A percentile compares a stretch with the other conserved stretches of the same genome.
Conservation (phyloP, 2,113 vertebrate species). For the Pangasianodon gigas region DNA sequence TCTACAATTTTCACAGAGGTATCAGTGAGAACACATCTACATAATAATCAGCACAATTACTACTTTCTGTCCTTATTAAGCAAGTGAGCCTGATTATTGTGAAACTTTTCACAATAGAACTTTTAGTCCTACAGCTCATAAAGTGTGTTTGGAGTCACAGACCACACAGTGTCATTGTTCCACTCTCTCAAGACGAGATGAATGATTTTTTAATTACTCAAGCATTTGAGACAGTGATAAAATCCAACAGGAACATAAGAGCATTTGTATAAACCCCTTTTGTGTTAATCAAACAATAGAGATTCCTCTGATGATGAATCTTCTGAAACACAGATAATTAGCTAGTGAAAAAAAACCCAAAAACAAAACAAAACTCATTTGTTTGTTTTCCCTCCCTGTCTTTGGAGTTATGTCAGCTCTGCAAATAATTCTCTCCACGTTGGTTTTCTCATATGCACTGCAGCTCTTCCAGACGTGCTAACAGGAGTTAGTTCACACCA, state of each 20-base stretch:
- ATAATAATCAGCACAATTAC: slow-evolving; percentile 51
- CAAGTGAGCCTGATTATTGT: slow-evolving; percentile 21
- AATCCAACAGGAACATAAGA: slow-evolving; percentile 36
- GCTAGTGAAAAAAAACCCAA: slow-evolving; percentile 19
- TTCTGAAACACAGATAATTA: slow-evolving; percentile 39
- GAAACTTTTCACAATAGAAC: slow-evolving; percentile 28
- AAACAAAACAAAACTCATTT: slow-evolving; percentile 18
- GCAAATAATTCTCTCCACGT: slow-evolving; percentile 22
- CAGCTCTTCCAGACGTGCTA: slow-evolving; percentile 39
- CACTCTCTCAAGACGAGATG: slow-evolving; percentile 5
- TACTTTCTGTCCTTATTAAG: slow-evolving; percentile 42
- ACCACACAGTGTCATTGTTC: slow-evolving; percentile 39
- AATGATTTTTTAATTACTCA: slow-evolving; percentile 50
- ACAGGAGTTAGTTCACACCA: slow-evolving; percentile 60
- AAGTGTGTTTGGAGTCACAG: slow-evolving; percentile 22
- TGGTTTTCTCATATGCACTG: slow-evolving; percentile 16
- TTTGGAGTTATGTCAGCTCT: slow-evolving; percentile 46
- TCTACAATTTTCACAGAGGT: slow-evolving; percentile 41
- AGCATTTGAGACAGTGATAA: slow-evolving; percentile 30
- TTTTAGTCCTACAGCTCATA: slow-evolving; percentile 32
- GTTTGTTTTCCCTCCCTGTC: slow-evolving; percentile 35
- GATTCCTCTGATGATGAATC: slow-evolving; percentile 44
- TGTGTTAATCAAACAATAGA: slow-evolving; percentile 40
- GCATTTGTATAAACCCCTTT: slow-evolving; percentile 49
- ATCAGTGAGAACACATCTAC: slow-evolving; percentile 47